Base-by-base conservation (phyloP, 1,140 invertebrate species). In the Gryllus bimaculatus region DNA sequence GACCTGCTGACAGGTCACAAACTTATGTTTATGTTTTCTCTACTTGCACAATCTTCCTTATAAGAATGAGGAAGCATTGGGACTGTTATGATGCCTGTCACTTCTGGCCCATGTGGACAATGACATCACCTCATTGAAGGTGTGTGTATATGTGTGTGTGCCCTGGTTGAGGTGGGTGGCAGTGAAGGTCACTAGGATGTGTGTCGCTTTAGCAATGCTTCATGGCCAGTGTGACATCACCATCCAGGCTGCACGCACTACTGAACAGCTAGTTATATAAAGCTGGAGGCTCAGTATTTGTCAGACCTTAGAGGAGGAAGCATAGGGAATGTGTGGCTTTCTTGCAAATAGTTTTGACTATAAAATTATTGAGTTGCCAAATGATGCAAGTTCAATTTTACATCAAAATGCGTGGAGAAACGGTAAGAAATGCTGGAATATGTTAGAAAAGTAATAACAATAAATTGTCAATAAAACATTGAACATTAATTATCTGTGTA, bases 121-220 rank as follows among this genome's bases (percentile, higher is more conserved):
- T 66, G 54, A 66, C 54, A 66, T 66, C 54, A 66, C 18, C 54
- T 18, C 54, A 66, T 18, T 13, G 18, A 66, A 66, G 54, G 54
- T 66, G 54, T 66, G 54, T 66, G 18, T 7, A 18, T 66, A 7
- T 66, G 18, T 18, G 18, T 66, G 54, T 66, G 54, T 66, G 18
- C 54, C 54, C 54, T 66, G 54, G 54, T 66, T 66, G 54, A 66
- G 54, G 54, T 66, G 54, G 54, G 54, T 66, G 54, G 54, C 54
- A 66, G 54, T 66, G 54, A 66, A 66, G 54, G 54, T 66, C 54
- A 18, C 18, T 66, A 10, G 54, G 54, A 66, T 66, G 54, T 66
- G 18, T 66, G 54, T 18, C 54, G 18, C 54, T 66, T 10, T 66
- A 13, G 54, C 54, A 66, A 66, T 18, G 18, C 54, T 18, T 66